A percentile compares a stretch with the other conserved stretches of the same genome.
These are phyloP conservation scores for Mythimna lalbum DNA, from an alignment of 2,888 invertebrate species.

Conservation along the genomic window DNA sequence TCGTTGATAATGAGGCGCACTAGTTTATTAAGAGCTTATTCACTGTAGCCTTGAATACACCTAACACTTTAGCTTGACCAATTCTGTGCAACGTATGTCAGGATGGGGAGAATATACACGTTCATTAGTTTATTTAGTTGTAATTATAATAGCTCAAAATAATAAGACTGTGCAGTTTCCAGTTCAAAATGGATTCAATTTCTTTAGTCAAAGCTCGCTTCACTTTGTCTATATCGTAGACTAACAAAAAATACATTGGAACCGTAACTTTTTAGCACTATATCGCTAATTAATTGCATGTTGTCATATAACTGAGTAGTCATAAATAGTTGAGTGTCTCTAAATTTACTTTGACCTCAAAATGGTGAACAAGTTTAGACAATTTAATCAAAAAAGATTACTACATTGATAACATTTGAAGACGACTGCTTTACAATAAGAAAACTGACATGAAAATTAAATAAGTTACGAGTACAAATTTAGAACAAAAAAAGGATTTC, in stretches of 20 bases:
- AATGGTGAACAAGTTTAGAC: background rate
- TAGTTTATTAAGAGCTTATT: too few relatives aligned
- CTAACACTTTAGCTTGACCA: too few relatives aligned
- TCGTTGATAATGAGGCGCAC: too few relatives aligned
- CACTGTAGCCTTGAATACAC: too few relatives aligned
- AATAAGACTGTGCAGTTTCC: background rate
- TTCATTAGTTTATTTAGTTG: too few relatives aligned
- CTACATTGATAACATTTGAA: background rate
- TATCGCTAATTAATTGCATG: constrained; percentile 82
- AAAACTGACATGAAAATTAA: too few relatives aligned
- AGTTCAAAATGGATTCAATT: background rate
- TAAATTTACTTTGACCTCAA: constrained; percentile 72
- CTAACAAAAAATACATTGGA: constrained; percentile 61
- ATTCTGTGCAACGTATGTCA: too few relatives aligned
- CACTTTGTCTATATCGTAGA: background rate
- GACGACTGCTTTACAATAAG: too few relatives aligned
- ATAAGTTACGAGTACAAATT: too few relatives aligned
- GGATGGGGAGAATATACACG: too few relatives aligned
- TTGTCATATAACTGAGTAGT: constrained; percentile 70
- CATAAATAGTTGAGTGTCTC: constrained; percentile 68
- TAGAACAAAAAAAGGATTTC: background rate
- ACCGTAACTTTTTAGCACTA: constrained; percentile 74
- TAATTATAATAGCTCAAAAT: too few relatives aligned
- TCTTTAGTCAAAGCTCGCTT: too few relatives aligned
- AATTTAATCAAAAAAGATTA: background rate